Evolutionary conservation across 2,113 vertebrate genomes (phyloP).

Genomic region (Lipophrys pholis): DNA sequence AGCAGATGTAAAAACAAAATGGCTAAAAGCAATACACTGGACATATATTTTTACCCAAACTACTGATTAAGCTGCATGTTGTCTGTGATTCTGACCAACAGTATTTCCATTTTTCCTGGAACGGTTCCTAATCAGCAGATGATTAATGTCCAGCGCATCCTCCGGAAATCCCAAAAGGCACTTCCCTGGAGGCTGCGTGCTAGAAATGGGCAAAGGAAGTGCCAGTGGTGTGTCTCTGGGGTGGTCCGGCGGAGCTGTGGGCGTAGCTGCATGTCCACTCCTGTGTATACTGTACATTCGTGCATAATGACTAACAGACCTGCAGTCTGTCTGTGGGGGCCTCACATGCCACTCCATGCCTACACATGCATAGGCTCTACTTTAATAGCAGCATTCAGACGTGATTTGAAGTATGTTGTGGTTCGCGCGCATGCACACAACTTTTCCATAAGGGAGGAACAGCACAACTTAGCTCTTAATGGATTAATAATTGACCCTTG

Average conservation of each 20-base stretch:
- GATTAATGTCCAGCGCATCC: slow-evolving; percentile 58
- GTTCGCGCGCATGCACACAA: neutral
- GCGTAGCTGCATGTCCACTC: slow-evolving; percentile 72
- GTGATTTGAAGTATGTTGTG: slow-evolving; percentile 56
- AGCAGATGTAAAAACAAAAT: neutral
- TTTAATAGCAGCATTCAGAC: slow-evolving; percentile 69
- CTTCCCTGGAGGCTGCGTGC: slow-evolving; percentile 43
- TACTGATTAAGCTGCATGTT: neutral
- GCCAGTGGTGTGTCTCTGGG: slow-evolving; percentile 75
- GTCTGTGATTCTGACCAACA: neutral
- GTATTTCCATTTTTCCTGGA: slow-evolving; percentile 18
- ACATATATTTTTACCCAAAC: neutral
- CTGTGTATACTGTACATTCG: slow-evolving; percentile 76
- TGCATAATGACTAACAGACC: slow-evolving; percentile 79
- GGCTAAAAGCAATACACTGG: neutral
- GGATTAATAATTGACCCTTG: slow-evolving; percentile 44
- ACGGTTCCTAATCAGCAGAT: slow-evolving; percentile 47
- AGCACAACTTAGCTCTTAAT: slow-evolving; percentile 10
- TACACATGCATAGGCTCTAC: slow-evolving; percentile 70
- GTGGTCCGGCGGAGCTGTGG: slow-evolving; percentile 76
- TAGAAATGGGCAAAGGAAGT: slow-evolving; percentile 67
- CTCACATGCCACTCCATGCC: slow-evolving; percentile 64
- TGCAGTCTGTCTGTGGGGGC: slow-evolving; percentile 62
- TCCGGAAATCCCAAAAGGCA: slow-evolving; percentile 64
- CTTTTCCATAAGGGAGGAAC: slow-evolving; percentile 41